Percentiles rank a stretch among this genome's conserved stretches.
Conservation (phyloP, 2,888 invertebrate genomes). For the Agonopterix alstromeriana region DNA sequence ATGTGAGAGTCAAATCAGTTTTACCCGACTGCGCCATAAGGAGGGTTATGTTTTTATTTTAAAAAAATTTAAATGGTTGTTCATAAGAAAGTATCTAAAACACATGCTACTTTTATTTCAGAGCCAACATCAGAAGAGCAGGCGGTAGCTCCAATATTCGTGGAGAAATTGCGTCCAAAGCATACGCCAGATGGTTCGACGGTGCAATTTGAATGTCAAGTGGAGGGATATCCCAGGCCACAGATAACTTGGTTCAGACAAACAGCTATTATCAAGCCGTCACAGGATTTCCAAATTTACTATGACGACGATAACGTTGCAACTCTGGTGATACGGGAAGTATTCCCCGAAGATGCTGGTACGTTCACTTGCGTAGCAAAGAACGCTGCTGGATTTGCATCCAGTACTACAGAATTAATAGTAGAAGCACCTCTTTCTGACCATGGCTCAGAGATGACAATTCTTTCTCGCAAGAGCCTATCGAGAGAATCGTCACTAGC, state of each 20-base stretch:
- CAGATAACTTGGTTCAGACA: conserved; percentile 98
- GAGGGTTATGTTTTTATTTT: too few species aligned
- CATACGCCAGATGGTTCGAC: conserved; percentile 94
- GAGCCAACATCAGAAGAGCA: conserved; percentile 88
- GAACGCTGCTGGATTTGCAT: conserved; percentile 94
- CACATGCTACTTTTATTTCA: conserved; percentile 33
- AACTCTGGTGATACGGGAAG: conserved; percentile 91
- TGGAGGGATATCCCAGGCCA: conserved; percentile 95
- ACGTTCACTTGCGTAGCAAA: conserved; percentile 96
- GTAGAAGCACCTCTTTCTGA: conserved; percentile 93
- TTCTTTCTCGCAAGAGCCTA: conserved; percentile 88
- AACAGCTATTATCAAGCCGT: conserved; percentile 93
- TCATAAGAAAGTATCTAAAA: neutral
- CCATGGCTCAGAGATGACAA: conserved; percentile 90
- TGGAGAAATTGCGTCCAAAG: conserved; percentile 89
- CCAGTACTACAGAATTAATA: conserved; percentile 90
- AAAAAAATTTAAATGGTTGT: too few species aligned
- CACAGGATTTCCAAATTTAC: conserved; percentile 94
- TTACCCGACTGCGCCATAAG: too few species aligned
- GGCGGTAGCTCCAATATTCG: conserved; percentile 88
- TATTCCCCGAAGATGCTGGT: conserved; percentile 95
- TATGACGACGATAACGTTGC: conserved; percentile 95
- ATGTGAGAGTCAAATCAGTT: too few species aligned
- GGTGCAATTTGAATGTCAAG: conserved; percentile 97
- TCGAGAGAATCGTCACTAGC: conserved; percentile 93